Base-by-base conservation (phyloP, 1,140 invertebrate genomes). In the Drosophila eugracilis region DNA sequence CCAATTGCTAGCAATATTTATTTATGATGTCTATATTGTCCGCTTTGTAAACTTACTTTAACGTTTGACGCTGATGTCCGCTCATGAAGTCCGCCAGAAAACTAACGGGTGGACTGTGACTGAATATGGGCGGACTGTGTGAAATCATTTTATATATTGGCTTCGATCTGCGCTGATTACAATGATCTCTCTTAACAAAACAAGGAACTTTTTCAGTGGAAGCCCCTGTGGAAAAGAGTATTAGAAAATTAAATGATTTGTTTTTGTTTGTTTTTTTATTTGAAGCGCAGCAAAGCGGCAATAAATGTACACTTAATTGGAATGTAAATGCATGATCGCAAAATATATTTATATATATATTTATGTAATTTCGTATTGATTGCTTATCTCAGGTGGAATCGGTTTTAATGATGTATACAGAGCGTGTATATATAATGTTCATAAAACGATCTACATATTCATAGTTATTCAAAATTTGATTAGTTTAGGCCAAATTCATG, bases 41-140 rank as follows among this genome's bases (percentile, higher is more conserved):
- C n/a, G n/a, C n/a, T 48, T 48, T 44, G 39, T 36, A 19, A 70
- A 84, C 81, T 88, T 88, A 91, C 89, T 84, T 88, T 54, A 90
- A 66, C 52, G 78, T 49, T 78, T 88, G 88, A 78, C 89, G 89
- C 53, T 80, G 79, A 83, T 91, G 84, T 78, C 78, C 88, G 79
- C 80, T 89, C 90, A 91, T 91, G 85, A 93, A 94, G 80, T 94
- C 93, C 60, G 92, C 83, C 42, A 94, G 90, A 89, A 94, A 94
- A 71, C 93, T 93, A 57, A 93, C 93, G 24, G 94, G 94, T 36
- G 94, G 94, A 89, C 94, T 95, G 92, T 93, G 93, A 60, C 93
- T 94, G 92, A 95, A 95, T 73, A 95, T 93, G 41, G 94, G 93
- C 65, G 94, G 95, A 92, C 93, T 94, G 89, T 95, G 95, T 15